Evolutionary conservation across 2,797 vertebrate genomes (phyloP).

Genomic region (Rhabdomys pumilio): DNA sequence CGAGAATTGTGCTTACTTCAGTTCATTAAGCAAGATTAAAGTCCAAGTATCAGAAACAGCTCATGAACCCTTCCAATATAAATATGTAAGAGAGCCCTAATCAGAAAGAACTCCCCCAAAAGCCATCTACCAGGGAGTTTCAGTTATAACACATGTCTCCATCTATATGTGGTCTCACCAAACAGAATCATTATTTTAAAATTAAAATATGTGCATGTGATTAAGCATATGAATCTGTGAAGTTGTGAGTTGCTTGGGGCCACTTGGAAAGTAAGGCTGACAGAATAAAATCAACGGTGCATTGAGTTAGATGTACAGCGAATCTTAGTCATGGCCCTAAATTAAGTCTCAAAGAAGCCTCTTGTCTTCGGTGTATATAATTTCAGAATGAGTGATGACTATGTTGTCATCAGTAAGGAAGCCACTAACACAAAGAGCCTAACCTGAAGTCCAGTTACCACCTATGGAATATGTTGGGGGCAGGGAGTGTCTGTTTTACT

Average conservation of each 20-base stretch:
- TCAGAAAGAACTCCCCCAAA: constrained; percentile 82
- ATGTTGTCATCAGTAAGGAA: constrained; percentile 58
- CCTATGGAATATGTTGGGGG: not conserved
- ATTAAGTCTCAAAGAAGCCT: constrained; percentile 71
- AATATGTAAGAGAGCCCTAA: constrained; percentile 85
- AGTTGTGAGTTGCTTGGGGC: constrained; percentile 75
- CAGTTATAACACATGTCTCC: constrained; percentile 77
- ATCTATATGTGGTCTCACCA: constrained; percentile 58
- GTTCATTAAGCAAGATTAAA: constrained; percentile 90
- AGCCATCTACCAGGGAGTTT: constrained; percentile 66
- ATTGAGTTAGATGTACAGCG: constrained; percentile 53
- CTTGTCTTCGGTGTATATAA: constrained; percentile 53
- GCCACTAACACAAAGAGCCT: constrained; percentile 58
- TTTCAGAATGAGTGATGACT: constrained; percentile 52
- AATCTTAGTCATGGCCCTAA: constrained; percentile 74
- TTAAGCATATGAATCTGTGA: constrained; percentile 74
- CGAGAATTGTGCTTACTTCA: constrained; percentile 89
- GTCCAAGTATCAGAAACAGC: constrained; percentile 88
- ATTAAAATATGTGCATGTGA: constrained; percentile 81
- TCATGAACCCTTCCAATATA: constrained; percentile 87
- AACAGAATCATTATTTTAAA: constrained; percentile 74
- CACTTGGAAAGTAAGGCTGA: constrained; percentile 74
- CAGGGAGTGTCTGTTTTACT: not conserved
- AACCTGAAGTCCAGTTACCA: constrained; percentile 11
- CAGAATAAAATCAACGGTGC: constrained; percentile 76